Base-by-base conservation (phyloP, 2,797 vertebrate species). In the Paramormyrops hopkinsi region DNA sequence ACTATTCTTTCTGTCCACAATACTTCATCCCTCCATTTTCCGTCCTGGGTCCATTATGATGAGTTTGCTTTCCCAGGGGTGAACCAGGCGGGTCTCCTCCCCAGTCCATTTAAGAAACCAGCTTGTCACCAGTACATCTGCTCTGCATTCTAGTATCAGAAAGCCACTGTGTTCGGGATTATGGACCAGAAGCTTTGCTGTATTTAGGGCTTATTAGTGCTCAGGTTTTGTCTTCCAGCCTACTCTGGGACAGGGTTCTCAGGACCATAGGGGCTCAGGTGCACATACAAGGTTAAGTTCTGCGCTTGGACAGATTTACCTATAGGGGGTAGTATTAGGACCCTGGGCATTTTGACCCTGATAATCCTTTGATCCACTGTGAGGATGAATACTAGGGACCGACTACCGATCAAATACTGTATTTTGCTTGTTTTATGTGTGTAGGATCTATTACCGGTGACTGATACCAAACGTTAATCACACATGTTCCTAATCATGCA, bases 401-500 rank as follows among this genome's bases (percentile, higher is more conserved):
- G 3, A 44, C 37, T n/a, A 44, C 37, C 29, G 46, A 51, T 50
- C 48, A 22, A 56, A 41, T 25, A 51, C 22, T 11, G 25, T 44
- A 41, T 85, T 62, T 41, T 19, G 54, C 14, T 62, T 65, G 54
- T 48, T 88, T 62, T 65, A 65, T n/a, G 5, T 44, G n/a, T 17
- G 33, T 53, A 44, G 37, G 17, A 87, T 84, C 54, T 41, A 73
- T 69, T 87, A 17, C 25, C 6, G 25, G 19, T 5, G 56, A 48
- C 33, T 65, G 19, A 48, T 48, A n/a, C 86, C 44, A 19, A n/a
- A n/a, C 1, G 3, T 48, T 46, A 65, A n/a, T 46, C 54, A 22
- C 86, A 88, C 86, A 14, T 69, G 33, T 88, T 88, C 9, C 44
- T 88, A 65, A 65, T 88, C 56, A 41, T 25, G 44, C 41, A 62